Conservation (phyloP, 2,888 invertebrate species). For the Brachypterus glaber region DNA sequence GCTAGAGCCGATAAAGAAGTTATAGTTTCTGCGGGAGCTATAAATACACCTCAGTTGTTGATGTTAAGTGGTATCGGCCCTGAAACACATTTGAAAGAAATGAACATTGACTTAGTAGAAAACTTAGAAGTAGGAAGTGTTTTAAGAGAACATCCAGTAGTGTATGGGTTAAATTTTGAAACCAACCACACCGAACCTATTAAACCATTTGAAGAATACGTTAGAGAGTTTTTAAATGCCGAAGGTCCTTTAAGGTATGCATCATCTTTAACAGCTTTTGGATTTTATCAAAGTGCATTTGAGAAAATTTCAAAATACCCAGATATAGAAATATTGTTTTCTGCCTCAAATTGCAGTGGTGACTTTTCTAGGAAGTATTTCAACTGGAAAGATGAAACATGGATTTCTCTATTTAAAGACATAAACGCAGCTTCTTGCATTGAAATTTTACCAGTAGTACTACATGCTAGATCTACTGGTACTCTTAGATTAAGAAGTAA, state of each 20-base stretch:
- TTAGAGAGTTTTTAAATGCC: slow-evolving; percentile 6
- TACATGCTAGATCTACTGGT: no score
- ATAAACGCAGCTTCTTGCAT: no score
- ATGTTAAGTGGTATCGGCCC: slow-evolving; percentile 56
- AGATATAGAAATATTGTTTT: no score
- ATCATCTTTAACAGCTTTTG: no score
- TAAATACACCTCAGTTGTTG: slow-evolving; percentile 55
- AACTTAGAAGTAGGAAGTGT: not conserved
- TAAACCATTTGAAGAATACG: slow-evolving; percentile 13
- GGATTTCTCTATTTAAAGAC: no score
- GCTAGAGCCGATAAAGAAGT: slow-evolving; percentile 47
- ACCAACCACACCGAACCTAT: slow-evolving; percentile 12
- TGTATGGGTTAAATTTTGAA: slow-evolving; percentile 8
- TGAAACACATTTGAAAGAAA: slow-evolving; percentile 36
- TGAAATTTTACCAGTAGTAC: no score
- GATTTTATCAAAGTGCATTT: no score
- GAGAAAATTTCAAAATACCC: no score
- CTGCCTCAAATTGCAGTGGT: no score
- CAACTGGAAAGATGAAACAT: no score
- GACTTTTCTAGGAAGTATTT: no score
- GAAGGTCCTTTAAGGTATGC: slow-evolving; percentile 3
- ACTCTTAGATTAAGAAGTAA: no score
- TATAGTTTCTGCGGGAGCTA: slow-evolving; percentile 50
- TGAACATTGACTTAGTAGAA: slow-evolving; percentile 10
- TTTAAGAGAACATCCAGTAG: slow-evolving; percentile 3